Evolutionary conservation across 64 coral and sea anemone genomes (phyloP).

Genomic region (Actinia equina): DNA sequence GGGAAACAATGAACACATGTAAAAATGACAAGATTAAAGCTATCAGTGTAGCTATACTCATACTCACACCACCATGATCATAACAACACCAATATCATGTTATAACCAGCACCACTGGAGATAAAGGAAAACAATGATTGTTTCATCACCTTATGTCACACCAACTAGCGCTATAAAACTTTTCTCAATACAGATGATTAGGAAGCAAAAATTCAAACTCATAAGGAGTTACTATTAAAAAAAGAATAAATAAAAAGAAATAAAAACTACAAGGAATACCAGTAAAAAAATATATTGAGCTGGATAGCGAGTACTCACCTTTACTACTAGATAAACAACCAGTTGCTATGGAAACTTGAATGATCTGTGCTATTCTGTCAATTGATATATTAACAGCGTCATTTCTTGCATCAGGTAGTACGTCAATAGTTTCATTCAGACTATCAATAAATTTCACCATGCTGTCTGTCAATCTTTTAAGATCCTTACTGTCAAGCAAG

Average conservation of each 20-base stretch:
- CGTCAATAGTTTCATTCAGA: conserved; percentile 20
- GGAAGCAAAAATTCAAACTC: no score
- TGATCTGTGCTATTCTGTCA: conserved; percentile 75
- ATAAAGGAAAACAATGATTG: no score
- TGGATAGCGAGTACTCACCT: conserved; percentile 16
- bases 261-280: not conserved
- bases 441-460: conserved; percentile 42
- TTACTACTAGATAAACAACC: conserved; percentile 69
- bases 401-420: conserved; percentile 21
- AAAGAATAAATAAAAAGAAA: no score
- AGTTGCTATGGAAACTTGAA: conserved; percentile 90
- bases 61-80: no score
- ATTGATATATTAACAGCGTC: conserved; percentile 63
- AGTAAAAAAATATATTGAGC: not conserved
- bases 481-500: conserved; percentile 61
- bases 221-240: no score
- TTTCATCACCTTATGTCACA: no score
- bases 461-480: conserved; percentile 37
- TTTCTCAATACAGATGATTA: no score
- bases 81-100: no score
- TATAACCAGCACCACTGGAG: no score
- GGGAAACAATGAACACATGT: not conserved
- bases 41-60: no score
- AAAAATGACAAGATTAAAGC: no score
- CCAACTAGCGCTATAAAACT: no score